Percentiles rank a stretch among this genome's conserved stretches.
Conservation (phyloP, 2,113 vertebrate species). For the Petroica traversi region DNA sequence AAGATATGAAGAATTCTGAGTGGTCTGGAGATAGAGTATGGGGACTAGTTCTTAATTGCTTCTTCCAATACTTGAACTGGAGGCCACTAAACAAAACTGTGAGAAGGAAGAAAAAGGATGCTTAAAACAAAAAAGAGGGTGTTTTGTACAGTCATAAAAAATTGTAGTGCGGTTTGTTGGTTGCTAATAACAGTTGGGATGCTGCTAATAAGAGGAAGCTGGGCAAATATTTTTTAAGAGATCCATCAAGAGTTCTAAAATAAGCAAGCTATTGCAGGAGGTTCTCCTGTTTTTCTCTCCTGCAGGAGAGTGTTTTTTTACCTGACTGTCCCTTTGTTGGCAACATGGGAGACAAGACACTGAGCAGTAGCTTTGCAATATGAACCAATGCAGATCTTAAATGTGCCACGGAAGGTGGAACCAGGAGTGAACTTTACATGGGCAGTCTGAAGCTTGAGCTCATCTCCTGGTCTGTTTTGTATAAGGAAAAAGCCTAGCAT, state of each 20-base stretch:
- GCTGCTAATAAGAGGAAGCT: neutral
- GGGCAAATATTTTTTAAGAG: neutral
- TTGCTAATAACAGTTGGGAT: too few relatives aligned
- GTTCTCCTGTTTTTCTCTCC: neutral
- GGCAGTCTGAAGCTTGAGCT: neutral
- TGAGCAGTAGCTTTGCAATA: neutral
- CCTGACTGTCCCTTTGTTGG: neutral
- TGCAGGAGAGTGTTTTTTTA: neutral
- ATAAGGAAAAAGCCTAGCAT: neutral
- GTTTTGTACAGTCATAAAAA: neutral
- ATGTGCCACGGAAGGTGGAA: neutral
- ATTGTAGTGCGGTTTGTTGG: neutral
- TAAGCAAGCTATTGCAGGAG: neutral
- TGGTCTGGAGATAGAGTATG: neutral
- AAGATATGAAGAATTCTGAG: neutral
- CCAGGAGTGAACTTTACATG: neutral
- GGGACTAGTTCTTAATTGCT: neutral
- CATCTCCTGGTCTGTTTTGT: neutral
- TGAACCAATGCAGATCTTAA: neutral
- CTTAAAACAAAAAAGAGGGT: neutral
- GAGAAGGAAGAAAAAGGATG: neutral
- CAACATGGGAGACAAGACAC: rapidly evolving
- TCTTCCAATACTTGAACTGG: neutral
- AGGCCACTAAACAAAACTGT: neutral
- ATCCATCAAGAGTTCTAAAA: neutral